Base-by-base conservation (phyloP, 2,888 invertebrate species). In the Lithophane leautieri region DNA sequence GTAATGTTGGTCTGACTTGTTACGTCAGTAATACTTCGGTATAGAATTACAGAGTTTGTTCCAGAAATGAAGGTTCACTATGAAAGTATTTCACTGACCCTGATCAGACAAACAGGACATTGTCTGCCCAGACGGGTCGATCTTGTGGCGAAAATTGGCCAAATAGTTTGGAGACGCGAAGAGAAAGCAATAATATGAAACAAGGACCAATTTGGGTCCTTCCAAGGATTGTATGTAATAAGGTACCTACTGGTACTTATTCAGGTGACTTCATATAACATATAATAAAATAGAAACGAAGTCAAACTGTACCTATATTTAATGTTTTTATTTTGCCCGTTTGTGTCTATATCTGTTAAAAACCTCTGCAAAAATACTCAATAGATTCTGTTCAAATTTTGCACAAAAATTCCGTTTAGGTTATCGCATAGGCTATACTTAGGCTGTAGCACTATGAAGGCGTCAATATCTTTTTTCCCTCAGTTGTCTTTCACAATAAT, bases 91-190 rank as follows among this genome's bases (percentile, higher is more conserved):
- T 60, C 56, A 54, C 60, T 79, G 82, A 82, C 79, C 82, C 76
- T 88, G 86, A 82, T 86, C 77, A 72, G 78, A 77, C 74, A 67
- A 86, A 82, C 73, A 82, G 69, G 63, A 70, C 72, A 80, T 80
- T 83, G 72, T 82, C 68, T 76, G 67, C 61, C 56, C 58, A 81
- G 73, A 77, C 72, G 86, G 77, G 72, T 88, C 86, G 79, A 86
- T 83, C 78, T 76, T 78, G 79, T 72, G 63, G 62, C 65, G 75
- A 87, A 87, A 87, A 85, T 85, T 86, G 84, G 79, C 56, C 42
- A 68, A 78, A 77, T 72, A 75, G 25, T 77, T 83, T 22, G 44
- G 63, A 71, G 47, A 75, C 65, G 42, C 60, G 28, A 60, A 34
- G 60, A 66, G 44, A 76, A 65, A 73, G 67, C 54, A 74, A 79